These are phyloP conservation scores for Drosophila colorata DNA, from an alignment of 2,888 invertebrate genomes.

Conservation along the genomic window DNA sequence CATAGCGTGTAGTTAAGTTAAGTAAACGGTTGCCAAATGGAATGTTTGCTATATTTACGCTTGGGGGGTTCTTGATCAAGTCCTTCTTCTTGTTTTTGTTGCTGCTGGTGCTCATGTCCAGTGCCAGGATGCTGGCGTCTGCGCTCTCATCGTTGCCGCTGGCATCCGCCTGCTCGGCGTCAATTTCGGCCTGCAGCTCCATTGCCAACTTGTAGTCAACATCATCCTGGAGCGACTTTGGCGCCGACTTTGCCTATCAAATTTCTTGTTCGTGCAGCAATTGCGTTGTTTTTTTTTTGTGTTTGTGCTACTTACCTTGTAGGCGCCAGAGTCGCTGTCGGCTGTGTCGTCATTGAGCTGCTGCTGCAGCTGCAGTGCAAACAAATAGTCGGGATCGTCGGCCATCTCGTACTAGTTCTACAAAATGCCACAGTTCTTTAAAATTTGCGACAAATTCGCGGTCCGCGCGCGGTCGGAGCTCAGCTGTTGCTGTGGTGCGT, in stretches of 20 bases:
- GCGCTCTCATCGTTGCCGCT: slow-evolving; percentile 8
- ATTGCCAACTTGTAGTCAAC: slow-evolving; percentile 70
- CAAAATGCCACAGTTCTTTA: slow-evolving; percentile 33
- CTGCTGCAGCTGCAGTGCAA: slow-evolving; percentile 74
- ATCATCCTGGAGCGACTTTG: slow-evolving; percentile 47
- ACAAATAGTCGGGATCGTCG: slow-evolving; percentile 72
- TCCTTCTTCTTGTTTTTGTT: background rate
- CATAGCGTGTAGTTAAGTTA: background rate
- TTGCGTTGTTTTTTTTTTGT: slow-evolving; percentile 10
- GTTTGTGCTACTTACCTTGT: slow-evolving; percentile 23
- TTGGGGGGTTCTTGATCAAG: background rate
- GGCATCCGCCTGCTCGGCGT: slow-evolving; percentile 35
- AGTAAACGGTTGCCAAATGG: background rate
- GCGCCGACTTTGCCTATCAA: background rate
- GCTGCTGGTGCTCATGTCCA: slow-evolving; percentile 21
- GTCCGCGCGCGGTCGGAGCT: background rate
- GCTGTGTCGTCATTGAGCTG: slow-evolving; percentile 54
- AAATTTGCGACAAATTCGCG: slow-evolving; percentile 41
- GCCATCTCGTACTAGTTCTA: slow-evolving; percentile 61
- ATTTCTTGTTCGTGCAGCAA: background rate
- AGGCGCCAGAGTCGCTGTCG: background rate
- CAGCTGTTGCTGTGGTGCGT: slow-evolving; percentile 29
- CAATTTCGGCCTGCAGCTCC: slow-evolving; percentile 69
- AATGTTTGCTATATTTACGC: slow-evolving; percentile 5
- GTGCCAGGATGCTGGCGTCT: background rate